A percentile compares a stretch with the other conserved stretches of the same genome.
phyloP scores from a whole-genome alignment of 1,140 invertebrate genomes.

The Tenebrio molitor region DNA sequence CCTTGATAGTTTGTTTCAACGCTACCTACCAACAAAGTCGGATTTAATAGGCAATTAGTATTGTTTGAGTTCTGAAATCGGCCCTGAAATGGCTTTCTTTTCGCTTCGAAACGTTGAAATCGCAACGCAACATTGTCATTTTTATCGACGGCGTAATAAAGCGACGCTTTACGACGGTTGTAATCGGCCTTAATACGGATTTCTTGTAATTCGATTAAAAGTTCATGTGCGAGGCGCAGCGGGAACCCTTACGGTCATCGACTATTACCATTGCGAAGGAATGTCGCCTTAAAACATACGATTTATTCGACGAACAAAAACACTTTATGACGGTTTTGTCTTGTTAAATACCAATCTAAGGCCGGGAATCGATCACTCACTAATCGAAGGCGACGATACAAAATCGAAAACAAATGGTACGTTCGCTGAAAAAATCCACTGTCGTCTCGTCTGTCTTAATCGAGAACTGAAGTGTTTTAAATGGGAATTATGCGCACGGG shows the following conservation, averaged over 20 bases:
- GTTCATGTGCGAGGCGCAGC: conserved; percentile 2
- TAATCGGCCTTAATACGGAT: conserved; percentile 17
- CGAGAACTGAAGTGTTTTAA: too few relatives aligned
- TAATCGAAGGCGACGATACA: too few relatives aligned
- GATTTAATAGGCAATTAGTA: conserved; percentile 27
- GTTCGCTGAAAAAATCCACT: too few relatives aligned
- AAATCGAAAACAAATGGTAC: too few relatives aligned
- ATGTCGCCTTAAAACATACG: not conserved
- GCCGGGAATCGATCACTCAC: too few relatives aligned
- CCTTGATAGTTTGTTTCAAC: conserved; percentile 1
- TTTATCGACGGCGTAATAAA: not conserved
- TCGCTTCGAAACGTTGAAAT: not conserved
- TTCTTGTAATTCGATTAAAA: conserved; percentile 30
- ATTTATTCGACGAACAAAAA: too few relatives aligned
- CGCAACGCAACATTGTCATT: not conserved
- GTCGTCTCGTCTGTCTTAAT: too few relatives aligned
- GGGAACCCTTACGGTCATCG: not conserved
- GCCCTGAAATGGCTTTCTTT: conserved; percentile 2
- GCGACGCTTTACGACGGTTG: too few relatives aligned
- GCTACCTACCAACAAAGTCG: not conserved
- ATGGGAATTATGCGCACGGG: too few relatives aligned
- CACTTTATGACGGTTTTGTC: too few relatives aligned
- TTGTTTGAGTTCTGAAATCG: conserved; percentile 11
- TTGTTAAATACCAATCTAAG: too few relatives aligned
- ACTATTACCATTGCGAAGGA: conserved; percentile 8